Conservation (phyloP, 2,888 invertebrate genomes). For the Ophion ellenae region DNA sequence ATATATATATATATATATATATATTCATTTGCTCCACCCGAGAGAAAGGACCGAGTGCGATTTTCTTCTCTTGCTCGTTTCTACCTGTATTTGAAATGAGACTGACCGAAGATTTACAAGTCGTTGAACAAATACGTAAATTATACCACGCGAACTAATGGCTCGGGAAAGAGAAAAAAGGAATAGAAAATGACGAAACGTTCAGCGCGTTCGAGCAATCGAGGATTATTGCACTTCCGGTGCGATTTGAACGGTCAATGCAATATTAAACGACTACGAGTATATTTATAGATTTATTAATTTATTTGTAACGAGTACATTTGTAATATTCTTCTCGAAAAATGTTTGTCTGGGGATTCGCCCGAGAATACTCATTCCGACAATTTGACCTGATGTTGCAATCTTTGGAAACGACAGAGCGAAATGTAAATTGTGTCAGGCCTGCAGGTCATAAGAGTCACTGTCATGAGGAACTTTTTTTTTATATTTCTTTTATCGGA, state of each 20-base stretch:
- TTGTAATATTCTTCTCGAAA: too few relatives aligned
- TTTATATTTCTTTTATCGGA: too few relatives aligned
- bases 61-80: conserved; percentile 33
- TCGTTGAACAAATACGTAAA: conserved; percentile 83
- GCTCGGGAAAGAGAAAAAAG: conserved; percentile 65
- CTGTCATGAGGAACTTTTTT: too few relatives aligned
- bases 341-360: too few relatives aligned
- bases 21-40: conserved; percentile 14
- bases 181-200: conserved; percentile 6
- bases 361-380: too few relatives aligned
- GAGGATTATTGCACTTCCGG: conserved; percentile 9
- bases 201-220: too few relatives aligned
- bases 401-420: too few relatives aligned
- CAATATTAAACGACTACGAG: neutral
- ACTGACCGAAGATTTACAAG: conserved; percentile 78
- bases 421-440: too few relatives aligned
- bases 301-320: too few relatives aligned
- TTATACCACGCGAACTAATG: conserved; percentile 81
- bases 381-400: too few relatives aligned
- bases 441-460: too few relatives aligned
- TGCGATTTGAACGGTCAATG: conserved; percentile 12
- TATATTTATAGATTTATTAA: too few relatives aligned
- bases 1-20: conserved; percentile 33
- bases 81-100: conserved; percentile 45
- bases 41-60: conserved; percentile 37